phyloP scores from a whole-genome alignment of 23 tunicate species.

The Corella eumyota region DNA sequence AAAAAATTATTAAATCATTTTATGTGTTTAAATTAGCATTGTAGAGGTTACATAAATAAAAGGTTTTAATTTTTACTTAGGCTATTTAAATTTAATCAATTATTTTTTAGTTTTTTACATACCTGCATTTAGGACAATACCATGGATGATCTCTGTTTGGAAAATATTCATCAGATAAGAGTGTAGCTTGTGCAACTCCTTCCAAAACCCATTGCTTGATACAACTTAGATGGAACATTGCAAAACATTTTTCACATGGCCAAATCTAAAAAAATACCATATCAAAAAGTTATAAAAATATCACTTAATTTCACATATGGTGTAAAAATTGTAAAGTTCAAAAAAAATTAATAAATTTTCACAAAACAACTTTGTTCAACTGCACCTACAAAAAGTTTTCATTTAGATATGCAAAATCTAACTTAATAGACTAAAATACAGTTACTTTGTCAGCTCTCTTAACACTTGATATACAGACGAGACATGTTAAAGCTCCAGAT shows the following conservation, averaged over 20 bases:
- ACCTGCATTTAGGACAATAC: conserved; percentile 97
- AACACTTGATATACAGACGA: conserved; percentile 78
- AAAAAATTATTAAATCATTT: no score
- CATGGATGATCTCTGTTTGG: conserved; percentile 74
- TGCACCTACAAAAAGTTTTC: no score
- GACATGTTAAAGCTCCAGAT: conserved; percentile 74
- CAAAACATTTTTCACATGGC: conserved; percentile 70
- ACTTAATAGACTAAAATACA: background rate
- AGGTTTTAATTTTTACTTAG: background rate
- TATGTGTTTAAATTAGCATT: background rate
- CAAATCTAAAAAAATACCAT: conserved; percentile 38
- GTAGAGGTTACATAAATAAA: background rate
- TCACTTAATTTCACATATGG: no score
- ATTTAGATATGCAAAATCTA: background rate
- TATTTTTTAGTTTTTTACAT: no score
- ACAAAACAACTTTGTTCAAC: no score
- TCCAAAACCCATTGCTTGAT: conserved; percentile 75
- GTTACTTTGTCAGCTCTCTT: conserved; percentile 50
- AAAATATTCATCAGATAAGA: conserved; percentile 67
- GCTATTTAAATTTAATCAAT: background rate
- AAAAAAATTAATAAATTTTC: no score
- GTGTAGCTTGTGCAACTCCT: conserved; percentile 47
- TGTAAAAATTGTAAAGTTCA: no score
- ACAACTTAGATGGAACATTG: conserved; percentile 70
- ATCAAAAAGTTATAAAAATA: background rate